Base-by-base conservation (phyloP, 2,888 invertebrate species). In the Congeria kusceri region DNA sequence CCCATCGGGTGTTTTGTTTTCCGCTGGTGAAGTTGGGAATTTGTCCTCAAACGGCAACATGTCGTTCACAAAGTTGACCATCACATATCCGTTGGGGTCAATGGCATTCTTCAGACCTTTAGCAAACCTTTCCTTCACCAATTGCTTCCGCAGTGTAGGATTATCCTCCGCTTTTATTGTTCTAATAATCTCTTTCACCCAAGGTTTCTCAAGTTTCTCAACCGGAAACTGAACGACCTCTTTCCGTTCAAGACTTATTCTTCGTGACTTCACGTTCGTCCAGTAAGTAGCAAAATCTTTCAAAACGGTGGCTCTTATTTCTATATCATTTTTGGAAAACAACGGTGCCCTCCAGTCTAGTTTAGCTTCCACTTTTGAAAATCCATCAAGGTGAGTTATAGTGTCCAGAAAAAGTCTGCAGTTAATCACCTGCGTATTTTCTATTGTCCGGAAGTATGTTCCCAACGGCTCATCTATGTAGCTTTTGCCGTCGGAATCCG, bases 151-250 rank as follows among this genome's bases (percentile, higher is more conserved):
- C 32, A 49, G 23, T n/a, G 32, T 57, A n/a, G 46, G 61, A 29
- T 83, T 76, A 9, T 57, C 62, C 49, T 57, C 20, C 46, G 64
- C 57, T 44, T 79, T 57, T 0, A 71, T 61, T 9, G 76, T 73
- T 39, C 66, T 78, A 9, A 79, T 70, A 9, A 83, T 77, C 53
- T 83, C 83, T 44, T 70, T 69, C 18, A 83, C 32, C 83, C 83
- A 83, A 1, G 83, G 83, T 47, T 53, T 62, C 56, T 79, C 64
- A 18, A 83, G 27, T 25, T 13, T 49, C 29, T 83, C 78, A n/a
- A 70, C 77, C 1, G 76, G 76, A 53, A 13, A 25, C 11, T 67
- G 65, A n/a, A 5, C 57, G n/a, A 56, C 74, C 3, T n/a, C 47
- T 18, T 61, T 29, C 15, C 32, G 25, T 20, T 53, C n/a, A 7